Base-by-base conservation (phyloP, 2,797 vertebrate species). In the Margarornis squamiger region DNA sequence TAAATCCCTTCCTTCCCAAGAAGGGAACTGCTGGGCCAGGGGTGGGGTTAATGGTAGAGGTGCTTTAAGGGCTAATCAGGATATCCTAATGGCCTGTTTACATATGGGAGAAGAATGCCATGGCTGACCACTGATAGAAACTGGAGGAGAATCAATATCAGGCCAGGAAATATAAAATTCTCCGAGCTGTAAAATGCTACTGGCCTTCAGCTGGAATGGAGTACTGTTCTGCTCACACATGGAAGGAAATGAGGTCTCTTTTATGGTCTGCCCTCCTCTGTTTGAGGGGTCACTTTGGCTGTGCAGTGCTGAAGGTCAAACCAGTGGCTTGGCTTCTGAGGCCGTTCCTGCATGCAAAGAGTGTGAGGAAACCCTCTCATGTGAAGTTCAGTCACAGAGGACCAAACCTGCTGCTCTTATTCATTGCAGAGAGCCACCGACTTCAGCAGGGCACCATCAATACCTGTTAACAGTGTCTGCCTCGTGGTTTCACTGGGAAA, bases 21-120 rank as follows among this genome's bases (percentile, higher is more conserved):
- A 70, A 21, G 3, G 20, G 15, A 76, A 23, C 18, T n/a, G 16
- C 9, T 57, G 58, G 14, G 7, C 14, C n/a, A 34, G 27, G 49
- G 72, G 1, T 2, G 4, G 1, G 1, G 9, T 66, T 32, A 49
- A 10, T 8, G 52, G 6, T 17, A 29, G n/a, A 70, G 6, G 5
- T 36, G 18, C 8, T 29, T 67, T 9, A 36, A 78, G 17, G 45
- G 41, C 26, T 4, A 38, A 2, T 32, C 46, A 48, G 6, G 21
- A 46, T 52, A 75, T 75, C 62, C 17, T 68, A 16, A 12, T 45
- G 29, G 13, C 7, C 34, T 78, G 2, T 61, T 12, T 36, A 39
- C 16, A 18, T 12, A 9, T 11, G 8, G 39, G 34, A 76, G 45
- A 21, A 63, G 41, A 68, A 86, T 59, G 12, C 7, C 66, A 41